Conservation (phyloP, 2,113 vertebrate species). For the Petromus typicus region DNA sequence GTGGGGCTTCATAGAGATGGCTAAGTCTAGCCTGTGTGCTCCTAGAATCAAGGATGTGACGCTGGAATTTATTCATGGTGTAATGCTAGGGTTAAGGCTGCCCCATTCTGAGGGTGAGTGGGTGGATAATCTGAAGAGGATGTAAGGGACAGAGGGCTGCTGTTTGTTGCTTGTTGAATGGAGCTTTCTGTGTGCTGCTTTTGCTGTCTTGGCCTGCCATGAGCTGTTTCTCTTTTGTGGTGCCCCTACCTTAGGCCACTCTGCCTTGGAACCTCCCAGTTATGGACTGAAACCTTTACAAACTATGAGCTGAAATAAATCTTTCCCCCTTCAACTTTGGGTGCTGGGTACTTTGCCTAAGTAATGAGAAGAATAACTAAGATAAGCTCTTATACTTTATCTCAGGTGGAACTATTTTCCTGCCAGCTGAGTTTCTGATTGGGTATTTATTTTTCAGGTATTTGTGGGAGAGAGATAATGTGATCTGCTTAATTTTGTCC, state of each 20-base stretch:
- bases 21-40: neutral
- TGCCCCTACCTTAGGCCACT: neutral
- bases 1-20: neutral
- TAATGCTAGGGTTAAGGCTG: neutral
- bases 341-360: neutral
- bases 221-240: neutral
- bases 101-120: too few species aligned
- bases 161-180: too few species aligned
- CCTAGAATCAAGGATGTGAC: too few species aligned
- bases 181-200: neutral
- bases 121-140: neutral
- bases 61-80: neutral
- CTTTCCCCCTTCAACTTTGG: neutral
- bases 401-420: neutral
- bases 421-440: neutral
- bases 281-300: neutral
- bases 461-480: neutral
- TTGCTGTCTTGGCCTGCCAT: neutral
- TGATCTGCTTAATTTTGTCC: neutral
- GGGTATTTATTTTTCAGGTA: neutral
- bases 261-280: neutral
- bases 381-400: neutral
- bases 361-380: neutral
- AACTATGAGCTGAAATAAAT: neutral
- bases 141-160: neutral